Evolutionary conservation across 2,888 invertebrate species (phyloP).

Genomic region (Cheilosia scutellata): DNA sequence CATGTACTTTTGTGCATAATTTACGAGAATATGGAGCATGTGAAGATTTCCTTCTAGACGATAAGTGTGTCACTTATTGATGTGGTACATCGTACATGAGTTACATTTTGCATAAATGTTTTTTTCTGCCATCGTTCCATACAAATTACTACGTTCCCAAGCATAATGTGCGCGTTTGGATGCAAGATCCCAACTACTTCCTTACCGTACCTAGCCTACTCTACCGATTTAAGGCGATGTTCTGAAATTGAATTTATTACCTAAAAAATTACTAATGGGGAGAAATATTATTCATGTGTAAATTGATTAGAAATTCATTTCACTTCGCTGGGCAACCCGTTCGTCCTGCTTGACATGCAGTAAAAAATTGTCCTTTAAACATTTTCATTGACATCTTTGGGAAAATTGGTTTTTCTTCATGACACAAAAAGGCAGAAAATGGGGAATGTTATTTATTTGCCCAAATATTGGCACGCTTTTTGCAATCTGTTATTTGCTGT

Average conservation of each 20-base stretch:
- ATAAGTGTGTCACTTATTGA: conserved; percentile 63
- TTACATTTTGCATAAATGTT: conserved; percentile 4
- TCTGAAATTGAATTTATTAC: conserved; percentile 43
- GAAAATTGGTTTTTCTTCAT: conserved; percentile 49
- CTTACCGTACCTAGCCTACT: conserved; percentile 5
- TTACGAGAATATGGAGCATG: conserved; percentile 54
- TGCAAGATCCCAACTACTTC: conserved; percentile 18
- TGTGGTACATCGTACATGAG: conserved; percentile 45
- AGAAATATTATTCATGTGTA: conserved; percentile 68
- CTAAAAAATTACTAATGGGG: conserved; percentile 47
- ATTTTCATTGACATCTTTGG: conserved; percentile 59
- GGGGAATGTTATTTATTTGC: conserved; percentile 58
- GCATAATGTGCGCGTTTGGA: background rate
- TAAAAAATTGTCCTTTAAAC: conserved; percentile 67
- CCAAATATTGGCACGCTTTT: conserved; percentile 30
- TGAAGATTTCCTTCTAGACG: conserved; percentile 30
- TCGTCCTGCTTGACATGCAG: conserved; percentile 42
- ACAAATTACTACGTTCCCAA: conserved; percentile 20
- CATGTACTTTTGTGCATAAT: conserved; percentile 40
- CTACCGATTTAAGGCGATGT: conserved; percentile 17
- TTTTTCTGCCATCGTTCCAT: conserved; percentile 6
- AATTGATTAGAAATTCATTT: conserved; percentile 74
- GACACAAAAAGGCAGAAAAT: conserved; percentile 54
- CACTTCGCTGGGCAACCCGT: conserved; percentile 56
- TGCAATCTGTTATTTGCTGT: background rate